phyloP scores from a whole-genome alignment of 2,113 vertebrate genomes.

The Aplodontia rufa region DNA sequence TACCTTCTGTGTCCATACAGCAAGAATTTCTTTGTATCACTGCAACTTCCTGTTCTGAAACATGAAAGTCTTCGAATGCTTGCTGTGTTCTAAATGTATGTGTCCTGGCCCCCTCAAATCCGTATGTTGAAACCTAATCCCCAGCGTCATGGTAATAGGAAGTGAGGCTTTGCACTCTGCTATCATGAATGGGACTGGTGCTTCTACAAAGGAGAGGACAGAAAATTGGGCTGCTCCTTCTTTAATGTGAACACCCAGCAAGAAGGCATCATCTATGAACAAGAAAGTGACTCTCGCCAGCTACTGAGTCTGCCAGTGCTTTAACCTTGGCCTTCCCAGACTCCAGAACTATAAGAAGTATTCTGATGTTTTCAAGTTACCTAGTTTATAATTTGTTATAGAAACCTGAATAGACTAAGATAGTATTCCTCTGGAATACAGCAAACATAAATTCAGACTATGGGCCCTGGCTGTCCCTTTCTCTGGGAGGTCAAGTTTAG shows the following conservation, averaged over 20 bases:
- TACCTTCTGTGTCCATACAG: background rate
- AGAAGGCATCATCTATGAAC: background rate
- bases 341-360: background rate
- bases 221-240: background rate
- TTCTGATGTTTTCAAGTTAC: background rate
- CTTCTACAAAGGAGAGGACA: background rate
- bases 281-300: background rate
- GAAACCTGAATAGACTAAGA: background rate
- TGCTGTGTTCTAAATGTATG: background rate
- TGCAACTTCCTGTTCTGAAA: background rate
- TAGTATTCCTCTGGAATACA: background rate
- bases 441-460: background rate
- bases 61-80: background rate
- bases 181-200: background rate
- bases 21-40: background rate
- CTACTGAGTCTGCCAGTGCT: background rate
- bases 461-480: fast-evolving
- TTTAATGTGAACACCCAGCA: background rate
- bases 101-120: background rate
- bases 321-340: background rate
- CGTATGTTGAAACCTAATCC: background rate
- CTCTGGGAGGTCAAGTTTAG: background rate
- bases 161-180: background rate
- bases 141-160: background rate
- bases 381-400: background rate